Evolutionary conservation across 2,797 vertebrate species (phyloP), one percentile per base, ranked within the genome.

Genomic region (Tenualosa thibaudeaui): DNA sequence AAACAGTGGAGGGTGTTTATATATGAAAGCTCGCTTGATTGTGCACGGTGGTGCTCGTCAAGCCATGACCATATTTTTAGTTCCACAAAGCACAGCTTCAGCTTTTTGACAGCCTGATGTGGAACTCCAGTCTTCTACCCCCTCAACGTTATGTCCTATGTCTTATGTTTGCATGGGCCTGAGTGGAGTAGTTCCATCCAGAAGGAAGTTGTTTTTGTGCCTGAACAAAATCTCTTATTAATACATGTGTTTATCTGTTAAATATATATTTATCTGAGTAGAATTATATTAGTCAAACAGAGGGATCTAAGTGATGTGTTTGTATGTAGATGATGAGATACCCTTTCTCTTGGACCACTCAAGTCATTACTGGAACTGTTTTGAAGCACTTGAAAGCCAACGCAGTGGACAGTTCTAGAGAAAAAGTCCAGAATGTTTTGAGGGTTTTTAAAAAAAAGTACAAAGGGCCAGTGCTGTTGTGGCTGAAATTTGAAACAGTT

Each of bases 1-100:
- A 78, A 78, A 46, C 71, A 78, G 71, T 43, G 5, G 37, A 78
- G 71, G 17, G 37, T 78, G 71, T 78, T 78, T 78, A 78, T 78
- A 17, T 71, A 78, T 8, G 37, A 78, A 78, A 78, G 71, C 71
- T 43, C 17, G 4, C 37, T 43, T 78, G 40, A 78, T 78, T 78
- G 71, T 22, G 71, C 40, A 22, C 7, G 17, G 71, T 17, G 12
- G 37, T 19, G 71, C 31, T 78, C 15, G 22, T 78, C 37, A 46
- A 78, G 71, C 5, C 5, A 7, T 6, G 9, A 5, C 71, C 71
- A 46, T 46, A 46, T 46, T 46, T 78, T 22, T 78, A 78, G 71
- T 78, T 46, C 71, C 17, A 78, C 15, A 13, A 46, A 22, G 40
- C 8, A 40, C 40, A 78, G 37, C 37, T 43, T 78, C 13, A 75